Percentiles rank a stretch among this genome's conserved stretches.
These are phyloP conservation scores for Drosophila anomelani DNA, from an alignment of 2,888 invertebrate genomes.

Conservation along the genomic window DNA sequence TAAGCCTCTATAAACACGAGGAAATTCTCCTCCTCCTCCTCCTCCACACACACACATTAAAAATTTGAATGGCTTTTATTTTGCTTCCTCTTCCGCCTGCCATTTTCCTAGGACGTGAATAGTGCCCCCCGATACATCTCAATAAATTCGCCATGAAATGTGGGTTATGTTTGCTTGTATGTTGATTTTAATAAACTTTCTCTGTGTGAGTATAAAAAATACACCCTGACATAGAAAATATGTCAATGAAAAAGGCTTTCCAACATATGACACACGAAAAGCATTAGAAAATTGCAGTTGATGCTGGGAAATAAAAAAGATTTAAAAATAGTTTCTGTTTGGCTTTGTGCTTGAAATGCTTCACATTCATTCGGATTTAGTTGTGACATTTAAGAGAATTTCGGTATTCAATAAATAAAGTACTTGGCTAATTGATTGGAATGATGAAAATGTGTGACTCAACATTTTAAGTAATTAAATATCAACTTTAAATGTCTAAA, in stretches of 20 bases:
- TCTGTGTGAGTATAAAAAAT: conserved; percentile 15
- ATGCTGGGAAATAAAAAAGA: conserved; percentile 15
- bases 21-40: conserved; percentile 4
- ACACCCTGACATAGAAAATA: conserved; percentile 32
- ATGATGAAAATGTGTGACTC: background rate
- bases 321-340: conserved; percentile 27
- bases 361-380: conserved; percentile 59
- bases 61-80: conserved; percentile 42
- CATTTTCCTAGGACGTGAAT: conserved; percentile 22
- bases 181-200: conserved; percentile 53
- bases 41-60: conserved; percentile 14
- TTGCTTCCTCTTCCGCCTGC: conserved; percentile 18
- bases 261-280: conserved; percentile 19
- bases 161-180: conserved; percentile 42
- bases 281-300: conserved; percentile 52
- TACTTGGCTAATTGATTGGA: conserved; percentile 26
- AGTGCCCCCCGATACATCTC: conserved; percentile 37
- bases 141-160: conserved; percentile 41
- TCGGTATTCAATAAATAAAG: conserved; percentile 31
- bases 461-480: background rate
- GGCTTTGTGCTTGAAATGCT: conserved; percentile 26
- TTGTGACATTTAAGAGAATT: conserved; percentile 19
- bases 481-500: conserved; percentile 1
- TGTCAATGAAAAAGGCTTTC: conserved; percentile 44
- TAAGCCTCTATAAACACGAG: conserved; percentile 8